These are phyloP conservation scores for Sternotherus odoratus DNA, from an alignment of 2,797 vertebrate genomes.

Conservation along the genomic window DNA sequence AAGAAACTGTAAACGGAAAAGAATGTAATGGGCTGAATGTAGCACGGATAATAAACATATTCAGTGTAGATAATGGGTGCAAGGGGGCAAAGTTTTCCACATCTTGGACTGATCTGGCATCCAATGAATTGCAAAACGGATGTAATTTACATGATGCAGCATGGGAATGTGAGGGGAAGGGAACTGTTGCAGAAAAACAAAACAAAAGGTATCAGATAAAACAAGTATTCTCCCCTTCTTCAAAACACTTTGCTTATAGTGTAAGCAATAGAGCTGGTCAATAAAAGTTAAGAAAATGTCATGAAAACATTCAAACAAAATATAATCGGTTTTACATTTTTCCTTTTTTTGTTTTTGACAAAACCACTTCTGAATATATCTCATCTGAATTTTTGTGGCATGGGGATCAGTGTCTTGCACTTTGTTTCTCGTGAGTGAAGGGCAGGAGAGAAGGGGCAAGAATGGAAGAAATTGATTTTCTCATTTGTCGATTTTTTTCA, in stretches of 20 bases:
- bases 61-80: fast-evolving
- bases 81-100: neutral
- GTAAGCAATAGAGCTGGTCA: neutral
- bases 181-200: neutral
- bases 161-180: neutral
- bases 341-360: neutral
- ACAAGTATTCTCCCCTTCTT: fast-evolving
- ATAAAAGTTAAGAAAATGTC: neutral
- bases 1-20: neutral
- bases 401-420: neutral
- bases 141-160: neutral
- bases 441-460: neutral
- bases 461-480: neutral
- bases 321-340: neutral
- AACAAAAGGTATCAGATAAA: fast-evolving
- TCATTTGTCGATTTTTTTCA: neutral
- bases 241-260: neutral
- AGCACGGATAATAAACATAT: fast-evolving
- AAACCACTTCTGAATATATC: neutral
- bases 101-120: neutral
- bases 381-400: neutral
- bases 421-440: neutral
- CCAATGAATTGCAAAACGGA: neutral
- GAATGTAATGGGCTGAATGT: neutral
- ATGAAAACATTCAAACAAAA: neutral